Percentiles rank a stretch among this genome's conserved stretches.
Evolutionary conservation across 2,888 invertebrate species (phyloP).

Genomic region (Drosophila cognata): DNA sequence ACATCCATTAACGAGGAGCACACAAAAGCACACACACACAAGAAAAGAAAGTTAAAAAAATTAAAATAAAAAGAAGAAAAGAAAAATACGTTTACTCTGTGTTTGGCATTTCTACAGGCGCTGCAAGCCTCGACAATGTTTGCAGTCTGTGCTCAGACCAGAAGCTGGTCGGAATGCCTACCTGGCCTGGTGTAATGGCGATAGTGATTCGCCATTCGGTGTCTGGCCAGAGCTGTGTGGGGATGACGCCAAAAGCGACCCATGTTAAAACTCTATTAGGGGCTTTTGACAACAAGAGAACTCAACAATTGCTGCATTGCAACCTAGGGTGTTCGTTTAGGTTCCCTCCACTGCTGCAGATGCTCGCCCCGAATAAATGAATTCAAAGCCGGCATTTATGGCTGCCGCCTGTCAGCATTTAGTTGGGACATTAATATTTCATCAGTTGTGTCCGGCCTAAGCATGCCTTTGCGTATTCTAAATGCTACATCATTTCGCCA

Average conservation of each 20-base stretch:
- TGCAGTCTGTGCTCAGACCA: conserved; percentile 35
- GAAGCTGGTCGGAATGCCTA: conserved; percentile 13
- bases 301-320: conserved; percentile 63
- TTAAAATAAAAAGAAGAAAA: neutral
- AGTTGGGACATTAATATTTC: conserved; percentile 62
- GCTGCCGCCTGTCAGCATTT: conserved; percentile 35
- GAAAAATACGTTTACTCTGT: conserved; percentile 37
- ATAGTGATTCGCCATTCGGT: conserved; percentile 37
- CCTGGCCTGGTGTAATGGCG: conserved; percentile 33
- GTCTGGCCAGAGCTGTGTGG: neutral
- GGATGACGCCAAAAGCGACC: neutral
- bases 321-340: conserved; percentile 30
- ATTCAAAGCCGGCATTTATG: conserved; percentile 58
- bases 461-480: conserved; percentile 50
- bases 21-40: conserved; percentile 7
- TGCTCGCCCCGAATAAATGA: conserved; percentile 59
- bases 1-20: conserved; percentile 26
- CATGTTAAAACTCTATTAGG: conserved; percentile 34
- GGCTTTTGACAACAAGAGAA: conserved; percentile 48
- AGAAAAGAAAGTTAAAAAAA: conserved; percentile 6
- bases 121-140: conserved; percentile 27
- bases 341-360: neutral
- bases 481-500: conserved; percentile 39
- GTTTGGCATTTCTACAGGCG: conserved; percentile 42
- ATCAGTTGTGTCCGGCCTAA: conserved; percentile 53